These are phyloP conservation scores for Drosophila hydei DNA, from an alignment of 1,140 invertebrate genomes.

Conservation along the genomic window DNA sequence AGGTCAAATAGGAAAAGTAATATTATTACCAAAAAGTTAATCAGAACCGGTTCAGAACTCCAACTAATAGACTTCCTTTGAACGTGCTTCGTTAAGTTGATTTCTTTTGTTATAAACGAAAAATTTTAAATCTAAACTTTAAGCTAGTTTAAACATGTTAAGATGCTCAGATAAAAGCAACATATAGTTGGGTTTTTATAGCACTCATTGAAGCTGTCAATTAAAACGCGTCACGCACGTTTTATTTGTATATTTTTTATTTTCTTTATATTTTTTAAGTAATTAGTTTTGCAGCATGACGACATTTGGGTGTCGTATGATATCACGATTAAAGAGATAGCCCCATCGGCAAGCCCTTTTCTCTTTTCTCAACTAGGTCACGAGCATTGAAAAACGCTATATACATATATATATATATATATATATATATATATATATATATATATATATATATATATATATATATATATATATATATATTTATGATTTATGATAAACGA, in stretches of 20 bases:
- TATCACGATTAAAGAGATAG: conserved; percentile 52
- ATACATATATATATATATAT: background rate
- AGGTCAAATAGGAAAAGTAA: conserved; percentile 3
- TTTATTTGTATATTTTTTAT: conserved; percentile 30
- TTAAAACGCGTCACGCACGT: conserved; percentile 54
- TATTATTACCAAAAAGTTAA: no score
- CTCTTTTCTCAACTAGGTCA: conserved; percentile 45
- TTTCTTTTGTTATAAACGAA: no score
- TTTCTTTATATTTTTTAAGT: conserved; percentile 31
- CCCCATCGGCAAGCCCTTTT: conserved; percentile 38
- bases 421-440: conserved; percentile 14
- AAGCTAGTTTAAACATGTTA: background rate
- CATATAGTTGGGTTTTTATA: background rate
- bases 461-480: background rate
- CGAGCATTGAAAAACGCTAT: no score
- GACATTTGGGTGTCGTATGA: conserved; percentile 43
- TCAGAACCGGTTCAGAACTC: no score
- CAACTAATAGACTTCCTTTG: no score
- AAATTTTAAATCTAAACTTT: no score
- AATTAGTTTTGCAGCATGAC: conserved; percentile 61
- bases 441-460: background rate
- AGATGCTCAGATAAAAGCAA: background rate
- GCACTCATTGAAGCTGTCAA: conserved; percentile 41
- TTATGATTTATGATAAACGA: conserved; percentile 23
- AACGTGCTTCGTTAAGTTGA: no score